Evolutionary conservation across 2,797 vertebrate species (phyloP).

Genomic region (Danio jaintianensis): DNA sequence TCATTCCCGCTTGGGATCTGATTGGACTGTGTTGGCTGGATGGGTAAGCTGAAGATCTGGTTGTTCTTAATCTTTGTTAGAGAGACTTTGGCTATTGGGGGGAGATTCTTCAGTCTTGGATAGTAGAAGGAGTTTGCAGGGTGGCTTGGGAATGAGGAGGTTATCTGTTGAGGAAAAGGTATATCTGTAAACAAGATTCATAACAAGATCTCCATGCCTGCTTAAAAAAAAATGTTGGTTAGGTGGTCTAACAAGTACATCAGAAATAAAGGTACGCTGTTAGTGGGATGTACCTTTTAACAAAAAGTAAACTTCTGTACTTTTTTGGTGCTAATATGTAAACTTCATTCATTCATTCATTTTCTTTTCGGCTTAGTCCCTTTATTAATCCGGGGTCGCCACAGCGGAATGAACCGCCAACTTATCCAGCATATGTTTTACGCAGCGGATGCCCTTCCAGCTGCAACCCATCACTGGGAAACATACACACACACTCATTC

Average conservation of each 20-base stretch:
- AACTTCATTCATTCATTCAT: too few relatives aligned
- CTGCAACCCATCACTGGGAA: too few relatives aligned
- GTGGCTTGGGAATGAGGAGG: conserved; percentile 91
- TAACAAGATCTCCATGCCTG: neutral
- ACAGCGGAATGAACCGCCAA: too few relatives aligned
- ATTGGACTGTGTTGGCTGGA: conserved; percentile 80
- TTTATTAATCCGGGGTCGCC: too few relatives aligned
- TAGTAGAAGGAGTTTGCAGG: conserved; percentile 98
- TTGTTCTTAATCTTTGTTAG: conserved; percentile 86
- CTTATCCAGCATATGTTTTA: too few relatives aligned
- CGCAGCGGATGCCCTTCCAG: too few relatives aligned
- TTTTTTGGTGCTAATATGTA: too few relatives aligned
- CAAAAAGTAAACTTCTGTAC: too few relatives aligned
- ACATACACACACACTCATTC: too few relatives aligned
- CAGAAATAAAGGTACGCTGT: too few relatives aligned
- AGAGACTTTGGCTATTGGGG: conserved; percentile 89
- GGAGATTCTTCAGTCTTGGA: conserved; percentile 91
- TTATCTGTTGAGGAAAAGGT: conserved; percentile 82
- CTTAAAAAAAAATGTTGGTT: neutral
- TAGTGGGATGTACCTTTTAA: too few relatives aligned
- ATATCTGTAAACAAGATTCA: neutral
- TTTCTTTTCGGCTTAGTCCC: too few relatives aligned
- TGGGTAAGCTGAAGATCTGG: conserved; percentile 80
- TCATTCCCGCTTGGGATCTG: conserved; percentile 85
- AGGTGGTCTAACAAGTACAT: neutral